Conservation (phyloP, 1,140 invertebrate species). For the Tenebrio molitor region DNA sequence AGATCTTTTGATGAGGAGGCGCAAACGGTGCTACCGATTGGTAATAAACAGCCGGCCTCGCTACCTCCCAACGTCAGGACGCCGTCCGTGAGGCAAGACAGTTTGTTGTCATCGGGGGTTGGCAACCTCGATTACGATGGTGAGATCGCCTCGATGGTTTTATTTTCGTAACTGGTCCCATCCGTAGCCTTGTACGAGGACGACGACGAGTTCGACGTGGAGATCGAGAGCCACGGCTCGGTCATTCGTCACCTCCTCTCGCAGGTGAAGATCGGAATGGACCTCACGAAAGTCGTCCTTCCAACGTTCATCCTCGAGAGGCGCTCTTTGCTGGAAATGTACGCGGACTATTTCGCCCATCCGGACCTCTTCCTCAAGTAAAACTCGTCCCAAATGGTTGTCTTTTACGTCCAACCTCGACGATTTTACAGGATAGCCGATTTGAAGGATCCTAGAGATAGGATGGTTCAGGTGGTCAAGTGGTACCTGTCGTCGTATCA, state of each 20-base stretch:
- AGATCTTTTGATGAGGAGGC: constrained; percentile 57
- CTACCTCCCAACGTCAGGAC: constrained; percentile 35
- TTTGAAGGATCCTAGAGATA: constrained; percentile 83
- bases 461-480: constrained; percentile 92
- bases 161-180: background rate
- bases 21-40: constrained; percentile 45
- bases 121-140: constrained; percentile 63
- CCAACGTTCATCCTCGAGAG: constrained; percentile 98
- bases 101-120: constrained; percentile 40
- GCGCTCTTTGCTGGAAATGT: constrained; percentile 96
- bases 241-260: constrained; percentile 95
- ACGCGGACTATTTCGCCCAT: constrained; percentile 98
- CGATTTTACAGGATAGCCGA: constrained; percentile 81
- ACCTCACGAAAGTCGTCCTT: constrained; percentile 96
- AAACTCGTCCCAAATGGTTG: constrained; percentile 21
- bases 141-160: constrained; percentile 43
- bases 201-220: constrained; percentile 86
- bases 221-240: constrained; percentile 94
- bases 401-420: constrained; percentile 14
- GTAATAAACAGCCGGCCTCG: constrained; percentile 11
- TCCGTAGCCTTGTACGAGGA: constrained; percentile 89
- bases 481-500: constrained; percentile 99
- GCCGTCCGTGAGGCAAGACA: constrained; percentile 52
- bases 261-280: constrained; percentile 98
- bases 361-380: constrained; percentile 95